These are phyloP conservation scores for Parasteatoda lunata DNA, from an alignment of 2,888 invertebrate genomes.

Conservation along the genomic window DNA sequence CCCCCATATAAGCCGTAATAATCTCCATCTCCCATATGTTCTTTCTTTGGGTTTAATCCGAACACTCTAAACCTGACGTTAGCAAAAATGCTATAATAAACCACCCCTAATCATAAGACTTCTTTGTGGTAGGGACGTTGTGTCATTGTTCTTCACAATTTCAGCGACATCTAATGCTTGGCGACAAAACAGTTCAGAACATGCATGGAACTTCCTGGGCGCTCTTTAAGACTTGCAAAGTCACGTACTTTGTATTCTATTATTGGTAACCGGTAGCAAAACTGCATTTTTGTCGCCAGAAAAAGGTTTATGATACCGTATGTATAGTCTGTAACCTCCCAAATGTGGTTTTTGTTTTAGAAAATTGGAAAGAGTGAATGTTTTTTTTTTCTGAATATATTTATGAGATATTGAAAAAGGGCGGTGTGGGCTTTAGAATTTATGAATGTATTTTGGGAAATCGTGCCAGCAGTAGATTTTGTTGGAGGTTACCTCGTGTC, in stretches of 20 bases:
- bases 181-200: constrained; percentile 13
- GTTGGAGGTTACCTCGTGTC: neutral
- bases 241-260: constrained; percentile 52
- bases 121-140: neutral
- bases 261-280: constrained; percentile 39
- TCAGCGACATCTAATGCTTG: constrained; percentile 21
- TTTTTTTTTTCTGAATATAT: neutral
- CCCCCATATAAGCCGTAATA: neutral
- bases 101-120: too few relatives aligned
- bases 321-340: constrained; percentile 25
- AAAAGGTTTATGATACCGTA: constrained; percentile 35
- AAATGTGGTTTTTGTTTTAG: neutral
- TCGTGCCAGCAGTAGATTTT: neutral
- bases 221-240: constrained; percentile 46
- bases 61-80: neutral
- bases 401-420: neutral
- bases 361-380: neutral
- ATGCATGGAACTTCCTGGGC: constrained; percentile 24
- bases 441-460: neutral
- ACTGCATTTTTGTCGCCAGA: constrained; percentile 17
- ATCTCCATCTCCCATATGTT: neutral
- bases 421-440: neutral
- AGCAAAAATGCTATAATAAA: neutral
- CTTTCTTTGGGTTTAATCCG: neutral
- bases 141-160: constrained; percentile 20